Evolutionary conservation across 1,140 invertebrate genomes (phyloP).

Genomic region (fruit fly (Drosophila melanogaster)): DNA sequence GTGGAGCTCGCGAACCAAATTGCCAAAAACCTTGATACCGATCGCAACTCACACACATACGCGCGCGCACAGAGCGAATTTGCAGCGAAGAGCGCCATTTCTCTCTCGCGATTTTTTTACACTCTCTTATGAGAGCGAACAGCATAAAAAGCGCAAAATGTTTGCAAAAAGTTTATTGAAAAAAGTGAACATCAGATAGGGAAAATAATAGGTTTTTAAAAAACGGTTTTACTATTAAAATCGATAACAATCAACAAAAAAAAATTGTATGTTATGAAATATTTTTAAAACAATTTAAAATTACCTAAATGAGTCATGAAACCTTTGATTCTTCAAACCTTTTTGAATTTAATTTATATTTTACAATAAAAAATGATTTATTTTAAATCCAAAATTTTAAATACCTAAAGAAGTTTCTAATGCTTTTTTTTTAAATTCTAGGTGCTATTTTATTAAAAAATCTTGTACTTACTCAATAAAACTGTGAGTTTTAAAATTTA

Average conservation of each 20-base stretch:
- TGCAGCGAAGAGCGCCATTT: conserved; percentile 39
- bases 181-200: conserved; percentile 17
- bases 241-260: too few species aligned
- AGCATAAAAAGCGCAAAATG: conserved; percentile 44
- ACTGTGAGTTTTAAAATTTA: background rate
- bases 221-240: too few species aligned
- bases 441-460: background rate
- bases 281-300: too few species aligned
- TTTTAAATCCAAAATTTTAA: too few species aligned
- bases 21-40: conserved; percentile 85
- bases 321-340: too few species aligned
- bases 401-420: background rate
- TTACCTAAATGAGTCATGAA: too few species aligned
- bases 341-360: too few species aligned
- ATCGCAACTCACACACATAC: conserved; percentile 62
- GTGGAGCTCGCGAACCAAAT: conserved; percentile 82
- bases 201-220: background rate
- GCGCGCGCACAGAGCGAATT: background rate
- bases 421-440: background rate
- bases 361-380: too few species aligned
- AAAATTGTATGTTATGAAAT: too few species aligned
- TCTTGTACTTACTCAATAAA: too few species aligned
- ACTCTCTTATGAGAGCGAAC: conserved; percentile 15
- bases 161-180: conserved; percentile 54
- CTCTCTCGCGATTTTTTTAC: background rate